These are phyloP conservation scores for Ia io DNA, from an alignment of 2,113 vertebrate genomes.

Conservation along the genomic window DNA sequence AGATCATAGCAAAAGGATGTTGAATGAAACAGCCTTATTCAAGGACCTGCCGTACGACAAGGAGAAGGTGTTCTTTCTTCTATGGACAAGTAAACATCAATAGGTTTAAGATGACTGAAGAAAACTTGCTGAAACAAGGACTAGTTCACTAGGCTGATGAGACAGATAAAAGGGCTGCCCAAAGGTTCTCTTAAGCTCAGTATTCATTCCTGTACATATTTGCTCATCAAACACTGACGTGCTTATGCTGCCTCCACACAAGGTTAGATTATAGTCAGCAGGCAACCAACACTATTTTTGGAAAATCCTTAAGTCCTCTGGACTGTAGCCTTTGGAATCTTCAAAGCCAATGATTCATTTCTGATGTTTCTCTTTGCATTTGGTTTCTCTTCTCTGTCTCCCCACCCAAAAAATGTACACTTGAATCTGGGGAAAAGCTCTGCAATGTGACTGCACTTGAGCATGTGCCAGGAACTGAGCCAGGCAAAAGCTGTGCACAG, in stretches of 20 bases:
- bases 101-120: neutral
- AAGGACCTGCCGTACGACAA: neutral
- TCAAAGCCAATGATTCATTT: neutral
- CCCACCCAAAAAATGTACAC: neutral
- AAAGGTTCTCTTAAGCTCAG: neutral
- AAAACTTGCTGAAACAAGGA: neutral
- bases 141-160: neutral
- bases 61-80: neutral
- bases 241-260: accelerated
- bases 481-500: neutral
- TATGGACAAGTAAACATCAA: neutral
- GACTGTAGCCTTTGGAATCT: neutral
- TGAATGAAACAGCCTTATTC: neutral
- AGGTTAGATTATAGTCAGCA: neutral
- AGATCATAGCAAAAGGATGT: neutral
- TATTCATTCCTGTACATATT: neutral
- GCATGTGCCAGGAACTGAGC: neutral
- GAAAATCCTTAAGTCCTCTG: neutral
- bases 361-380: neutral
- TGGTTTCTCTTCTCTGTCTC: neutral
- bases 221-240: neutral
- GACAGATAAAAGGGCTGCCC: neutral
- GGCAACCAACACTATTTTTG: neutral
- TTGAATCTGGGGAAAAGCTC: neutral
- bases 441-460: neutral